phyloP scores from a whole-genome alignment of 2,888 invertebrate genomes.

The Eustalomyia histrio region DNA sequence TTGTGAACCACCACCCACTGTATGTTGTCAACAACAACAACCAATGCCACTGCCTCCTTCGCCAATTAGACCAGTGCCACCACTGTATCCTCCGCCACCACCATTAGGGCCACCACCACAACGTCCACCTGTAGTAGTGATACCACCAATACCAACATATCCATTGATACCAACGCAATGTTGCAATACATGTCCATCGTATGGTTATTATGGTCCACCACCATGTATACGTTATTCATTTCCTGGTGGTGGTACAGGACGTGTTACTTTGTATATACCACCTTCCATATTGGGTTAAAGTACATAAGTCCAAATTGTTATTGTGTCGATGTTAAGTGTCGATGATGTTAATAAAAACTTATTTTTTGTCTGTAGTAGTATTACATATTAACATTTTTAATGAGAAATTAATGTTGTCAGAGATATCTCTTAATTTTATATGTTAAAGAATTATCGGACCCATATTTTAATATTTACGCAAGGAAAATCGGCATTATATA shows the following conservation, averaged over 20 bases:
- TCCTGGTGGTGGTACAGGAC: conserved; percentile 28
- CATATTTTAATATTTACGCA: too few species aligned
- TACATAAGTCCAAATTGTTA: background rate
- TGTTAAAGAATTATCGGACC: too few species aligned
- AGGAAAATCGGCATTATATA: too few species aligned
- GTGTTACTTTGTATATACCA: conserved; percentile 54
- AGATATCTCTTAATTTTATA: too few species aligned
- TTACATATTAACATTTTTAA: too few species aligned
- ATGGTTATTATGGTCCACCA: conserved; percentile 72
- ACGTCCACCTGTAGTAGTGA: conserved; percentile 49
- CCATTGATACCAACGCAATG: conserved; percentile 70
- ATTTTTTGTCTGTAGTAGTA: too few species aligned
- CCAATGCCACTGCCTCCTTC: conserved; percentile 12
- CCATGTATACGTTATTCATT: conserved; percentile 69
- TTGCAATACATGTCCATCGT: conserved; percentile 71
- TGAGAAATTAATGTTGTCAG: too few species aligned
- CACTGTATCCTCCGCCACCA: conserved; percentile 31
- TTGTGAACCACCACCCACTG: conserved; percentile 66
- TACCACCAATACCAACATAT: conserved; percentile 61
- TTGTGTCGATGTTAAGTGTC: background rate
- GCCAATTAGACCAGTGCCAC: conserved; percentile 33
- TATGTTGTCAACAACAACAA: conserved; percentile 48
- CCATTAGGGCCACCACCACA: conserved; percentile 61
- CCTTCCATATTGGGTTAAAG: conserved; percentile 31
- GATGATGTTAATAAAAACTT: background rate